Evolutionary conservation across 2,113 vertebrate species (phyloP).

Genomic region (Furnarius figulus): DNA sequence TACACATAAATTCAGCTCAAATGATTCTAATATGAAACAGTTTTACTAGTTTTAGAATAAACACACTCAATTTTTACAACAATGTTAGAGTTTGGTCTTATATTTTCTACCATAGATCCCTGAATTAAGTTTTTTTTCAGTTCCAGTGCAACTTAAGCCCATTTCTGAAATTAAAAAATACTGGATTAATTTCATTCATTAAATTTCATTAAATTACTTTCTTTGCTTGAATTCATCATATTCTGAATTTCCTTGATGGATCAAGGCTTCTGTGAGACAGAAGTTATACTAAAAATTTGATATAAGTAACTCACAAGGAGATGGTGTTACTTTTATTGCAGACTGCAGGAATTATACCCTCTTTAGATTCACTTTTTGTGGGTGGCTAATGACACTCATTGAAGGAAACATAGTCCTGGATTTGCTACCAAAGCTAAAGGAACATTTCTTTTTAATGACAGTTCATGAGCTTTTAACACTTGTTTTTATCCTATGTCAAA

Average conservation of each 20-base stretch:
- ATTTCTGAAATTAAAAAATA: not conserved
- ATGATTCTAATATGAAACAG: not conserved
- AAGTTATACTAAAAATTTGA: not conserved
- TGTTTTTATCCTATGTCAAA: not conserved
- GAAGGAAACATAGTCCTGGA: not conserved
- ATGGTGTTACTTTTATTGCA: not conserved
- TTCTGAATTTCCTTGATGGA: not conserved
- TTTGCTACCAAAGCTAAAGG: not conserved
- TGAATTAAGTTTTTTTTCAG: not conserved
- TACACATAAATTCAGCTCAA: not conserved
- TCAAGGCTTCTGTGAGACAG: not conserved
- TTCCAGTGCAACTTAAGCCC: not conserved
- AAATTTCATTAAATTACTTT: not conserved
- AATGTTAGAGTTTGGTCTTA: not conserved
- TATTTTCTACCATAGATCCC: not conserved
- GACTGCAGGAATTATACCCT: not conserved
- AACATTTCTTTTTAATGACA: not conserved
- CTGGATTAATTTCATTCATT: not conserved
- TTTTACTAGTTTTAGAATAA: not conserved
- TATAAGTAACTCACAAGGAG: not conserved
- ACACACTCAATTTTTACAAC: not conserved
- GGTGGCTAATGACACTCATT: not conserved
- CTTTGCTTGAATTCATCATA: not conserved
- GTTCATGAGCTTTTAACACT: not conserved
- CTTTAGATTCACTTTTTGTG: not conserved